Percentiles rank a stretch among this genome's conserved stretches.
phyloP scores from a whole-genome alignment of 2,888 invertebrate species.

The Chydorus sphaericus region DNA sequence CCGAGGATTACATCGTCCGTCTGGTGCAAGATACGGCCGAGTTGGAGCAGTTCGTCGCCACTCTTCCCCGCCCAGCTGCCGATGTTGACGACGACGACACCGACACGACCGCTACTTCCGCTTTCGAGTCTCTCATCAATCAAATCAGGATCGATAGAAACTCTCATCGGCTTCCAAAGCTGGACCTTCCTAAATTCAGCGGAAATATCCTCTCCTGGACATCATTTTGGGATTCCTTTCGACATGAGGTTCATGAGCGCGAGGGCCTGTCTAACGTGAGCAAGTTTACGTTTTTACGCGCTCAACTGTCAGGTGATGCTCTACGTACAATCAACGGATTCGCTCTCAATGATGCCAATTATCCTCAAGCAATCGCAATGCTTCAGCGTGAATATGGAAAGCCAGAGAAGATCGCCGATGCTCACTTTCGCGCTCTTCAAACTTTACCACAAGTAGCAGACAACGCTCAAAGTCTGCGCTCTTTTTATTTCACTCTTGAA shows the following conservation, averaged over 20 bases:
- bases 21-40: too few species aligned
- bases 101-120: too few species aligned
- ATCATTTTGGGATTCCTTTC: slow-evolving; percentile 11
- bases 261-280: background rate
- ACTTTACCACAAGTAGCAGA: background rate
- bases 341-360: background rate
- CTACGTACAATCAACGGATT: background rate
- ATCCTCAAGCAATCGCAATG: background rate
- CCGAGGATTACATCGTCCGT: too few species aligned
- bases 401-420: background rate
- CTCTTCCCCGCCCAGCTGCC: too few species aligned
- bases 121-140: too few species aligned
- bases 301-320: background rate
- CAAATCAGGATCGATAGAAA: too few species aligned
- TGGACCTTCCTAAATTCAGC: slow-evolving; percentile 4
- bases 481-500: background rate
- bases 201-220: slow-evolving; percentile 6
- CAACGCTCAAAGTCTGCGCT: background rate
- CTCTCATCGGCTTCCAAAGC: slow-evolving; percentile 9
- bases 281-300: background rate
- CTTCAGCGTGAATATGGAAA: background rate
- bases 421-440: background rate
- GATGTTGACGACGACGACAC: too few species aligned
- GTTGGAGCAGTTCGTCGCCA: too few species aligned
- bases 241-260: background rate